Evolutionary conservation across 2,113 vertebrate genomes (phyloP), one percentile per base, ranked within the genome.

Genomic region (Menura novaehollandiae): DNA sequence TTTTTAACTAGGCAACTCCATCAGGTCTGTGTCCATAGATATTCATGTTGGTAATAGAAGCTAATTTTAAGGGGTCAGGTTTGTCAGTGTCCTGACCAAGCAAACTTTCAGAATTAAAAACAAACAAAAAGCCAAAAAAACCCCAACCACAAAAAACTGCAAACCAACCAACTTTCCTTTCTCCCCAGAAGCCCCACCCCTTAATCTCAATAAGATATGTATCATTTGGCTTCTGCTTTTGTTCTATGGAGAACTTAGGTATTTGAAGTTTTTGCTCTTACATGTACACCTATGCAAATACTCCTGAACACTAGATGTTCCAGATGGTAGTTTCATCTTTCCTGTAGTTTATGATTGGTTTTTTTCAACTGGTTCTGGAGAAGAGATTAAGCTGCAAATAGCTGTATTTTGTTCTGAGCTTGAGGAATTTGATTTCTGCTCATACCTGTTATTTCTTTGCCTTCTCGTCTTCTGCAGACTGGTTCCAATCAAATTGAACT

Each of bases 81-180:
- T 90, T 88, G 33, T 71, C 64, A 24, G 49, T 63, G 11, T 44
- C 27, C 60, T 52, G 44, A 63, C 13, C 16, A 72, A 91, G 33
- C 5, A 68, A 56, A 66, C 23, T 64, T 68, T 63, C 15, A 59
- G 52, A 89, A 78, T 55, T 74, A 24, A 68, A 83, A 55, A 9
- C 39, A 62, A 55, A 26, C n/a, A 56, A 41, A 60, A 30, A 35
- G 4, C 6, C 7, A 9, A 43, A 26, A 11, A 43, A 39, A 15
- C 10, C 33, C 6, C 41, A 14, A 26, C 1, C 1, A 12, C 14
- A 6, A 30, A 51, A 33, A 1, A 3, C 3, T 24, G 21, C 14
- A 26, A 55, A 43, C 6, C 21, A 68, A 43, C 13, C 1, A 51
- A 46, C 9, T 8, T 56, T 80, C 14, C 10, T 72, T 83, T 89